A percentile compares a stretch with the other conserved stretches of the same genome.
phyloP scores from a whole-genome alignment of 2,797 vertebrate species.

The Phoeniculus purpureus region DNA sequence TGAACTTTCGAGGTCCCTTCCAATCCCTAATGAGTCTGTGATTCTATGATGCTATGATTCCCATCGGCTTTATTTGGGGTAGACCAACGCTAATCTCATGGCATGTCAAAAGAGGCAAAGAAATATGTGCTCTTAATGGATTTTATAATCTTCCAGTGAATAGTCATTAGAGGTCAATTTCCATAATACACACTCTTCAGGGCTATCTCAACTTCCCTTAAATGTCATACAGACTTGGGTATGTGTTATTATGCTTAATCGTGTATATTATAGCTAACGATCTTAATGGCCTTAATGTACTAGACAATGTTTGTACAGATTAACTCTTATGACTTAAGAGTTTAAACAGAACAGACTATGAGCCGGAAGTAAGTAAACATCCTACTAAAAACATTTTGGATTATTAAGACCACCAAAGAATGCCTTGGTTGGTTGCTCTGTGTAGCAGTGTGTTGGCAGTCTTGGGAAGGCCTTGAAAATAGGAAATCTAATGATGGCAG shows the following conservation, averaged over 20 bases:
- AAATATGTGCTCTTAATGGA: not conserved
- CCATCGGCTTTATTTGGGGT: not conserved
- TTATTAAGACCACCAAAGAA: not conserved
- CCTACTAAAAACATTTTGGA: not conserved
- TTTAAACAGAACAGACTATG: not conserved
- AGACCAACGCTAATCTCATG: not conserved
- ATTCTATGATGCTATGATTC: too few relatives aligned
- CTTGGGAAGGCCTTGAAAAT: not conserved
- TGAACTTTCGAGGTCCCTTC: too few relatives aligned
- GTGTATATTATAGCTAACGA: not conserved
- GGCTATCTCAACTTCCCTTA: conserved; percentile 18
- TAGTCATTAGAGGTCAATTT: conserved; percentile 22
- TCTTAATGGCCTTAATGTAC: conserved; percentile 12
- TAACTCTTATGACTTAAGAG: not conserved
- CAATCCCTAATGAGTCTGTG: too few relatives aligned
- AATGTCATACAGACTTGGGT: not conserved
- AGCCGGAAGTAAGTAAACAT: not conserved
- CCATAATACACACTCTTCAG: not conserved
- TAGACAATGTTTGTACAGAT: not conserved
- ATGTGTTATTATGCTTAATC: not conserved
- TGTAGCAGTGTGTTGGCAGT: not conserved
- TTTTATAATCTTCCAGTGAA: not conserved
- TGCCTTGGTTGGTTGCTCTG: not conserved
- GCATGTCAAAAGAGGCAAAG: not conserved
- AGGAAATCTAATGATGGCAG: not conserved